A percentile compares a stretch with the other conserved stretches of the same genome.
These are phyloP conservation scores for Platalea minor DNA, from an alignment of 2,797 vertebrate species.

Conservation along the genomic window DNA sequence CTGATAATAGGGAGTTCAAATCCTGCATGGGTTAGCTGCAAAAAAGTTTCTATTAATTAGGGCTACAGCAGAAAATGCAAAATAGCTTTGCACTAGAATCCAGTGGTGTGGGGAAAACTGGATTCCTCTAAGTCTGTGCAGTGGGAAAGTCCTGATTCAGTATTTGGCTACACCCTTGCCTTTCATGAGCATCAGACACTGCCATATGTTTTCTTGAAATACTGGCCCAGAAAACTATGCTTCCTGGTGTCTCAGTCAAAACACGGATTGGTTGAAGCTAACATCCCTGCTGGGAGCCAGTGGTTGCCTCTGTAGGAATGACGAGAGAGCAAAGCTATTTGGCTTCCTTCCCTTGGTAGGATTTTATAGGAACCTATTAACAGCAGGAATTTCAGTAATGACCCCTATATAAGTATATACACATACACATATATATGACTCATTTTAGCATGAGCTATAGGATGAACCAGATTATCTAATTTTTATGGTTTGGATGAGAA, in stretches of 20 bases:
- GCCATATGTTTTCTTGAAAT: conserved; percentile 12
- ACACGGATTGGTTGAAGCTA: not conserved
- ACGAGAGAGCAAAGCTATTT: conserved; percentile 11
- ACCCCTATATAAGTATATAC: not conserved
- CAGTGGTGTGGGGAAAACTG: not conserved
- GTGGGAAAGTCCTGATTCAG: not conserved
- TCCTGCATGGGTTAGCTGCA: not conserved
- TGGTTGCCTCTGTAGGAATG: not conserved
- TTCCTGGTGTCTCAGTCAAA: not conserved
- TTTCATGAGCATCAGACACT: not conserved
- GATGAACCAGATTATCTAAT: not conserved
- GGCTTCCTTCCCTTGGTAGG: conserved; percentile 15
- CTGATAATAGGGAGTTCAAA: not conserved
- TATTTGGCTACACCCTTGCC: not conserved
- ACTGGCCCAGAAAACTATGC: not conserved
- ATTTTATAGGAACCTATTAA: not conserved
- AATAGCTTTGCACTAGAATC: not conserved
- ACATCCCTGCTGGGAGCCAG: conserved; percentile 9
- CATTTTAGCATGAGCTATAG: not conserved
- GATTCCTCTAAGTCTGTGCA: not conserved
- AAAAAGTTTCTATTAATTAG: not conserved
- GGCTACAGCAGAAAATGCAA: not conserved
- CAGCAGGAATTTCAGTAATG: not conserved
- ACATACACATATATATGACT: not conserved
- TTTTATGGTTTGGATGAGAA: not conserved